Conservation (phyloP, 2,888 invertebrate species). For the Agrypnus murinus region DNA sequence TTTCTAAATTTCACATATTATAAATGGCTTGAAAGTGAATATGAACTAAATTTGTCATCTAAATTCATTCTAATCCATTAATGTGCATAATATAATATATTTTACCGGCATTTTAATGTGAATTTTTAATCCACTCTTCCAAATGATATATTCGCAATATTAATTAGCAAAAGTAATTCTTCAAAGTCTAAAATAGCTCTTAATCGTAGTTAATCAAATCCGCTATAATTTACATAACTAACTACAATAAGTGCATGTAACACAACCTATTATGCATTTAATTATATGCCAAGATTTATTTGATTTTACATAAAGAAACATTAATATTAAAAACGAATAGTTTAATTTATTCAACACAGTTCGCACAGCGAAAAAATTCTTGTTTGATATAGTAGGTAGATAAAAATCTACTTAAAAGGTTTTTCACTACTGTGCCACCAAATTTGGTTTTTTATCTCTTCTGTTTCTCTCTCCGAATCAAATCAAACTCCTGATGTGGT, state of each 20-base stretch:
- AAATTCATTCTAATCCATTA: not conserved
- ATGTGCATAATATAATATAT: too few relatives aligned
- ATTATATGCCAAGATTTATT: slow-evolving; percentile 17
- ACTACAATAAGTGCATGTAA: not conserved
- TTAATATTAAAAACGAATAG: not conserved
- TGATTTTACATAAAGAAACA: not conserved
- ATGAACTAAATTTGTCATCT: slow-evolving; percentile 15
- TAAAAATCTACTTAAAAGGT: not conserved
- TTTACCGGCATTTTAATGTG: slow-evolving; percentile 13
- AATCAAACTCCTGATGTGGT: too few relatives aligned
- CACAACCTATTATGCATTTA: too few relatives aligned
- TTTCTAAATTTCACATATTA: too few relatives aligned
- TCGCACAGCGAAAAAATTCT: too few relatives aligned
- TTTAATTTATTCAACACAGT: not conserved
- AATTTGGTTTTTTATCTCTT: not conserved
- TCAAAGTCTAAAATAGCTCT: slow-evolving; percentile 2
- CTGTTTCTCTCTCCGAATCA: not conserved
- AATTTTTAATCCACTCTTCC: not conserved
- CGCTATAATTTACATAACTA: slow-evolving; percentile 5
- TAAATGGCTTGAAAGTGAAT: not conserved
- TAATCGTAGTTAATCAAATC: slow-evolving; percentile 18
- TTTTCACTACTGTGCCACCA: not conserved
- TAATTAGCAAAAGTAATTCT: slow-evolving; percentile 10
- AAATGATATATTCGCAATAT: slow-evolving; percentile 2
- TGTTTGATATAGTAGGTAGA: too few relatives aligned